phyloP scores from a whole-genome alignment of 2,888 invertebrate genomes.

The Plemyria rubiginata region DNA sequence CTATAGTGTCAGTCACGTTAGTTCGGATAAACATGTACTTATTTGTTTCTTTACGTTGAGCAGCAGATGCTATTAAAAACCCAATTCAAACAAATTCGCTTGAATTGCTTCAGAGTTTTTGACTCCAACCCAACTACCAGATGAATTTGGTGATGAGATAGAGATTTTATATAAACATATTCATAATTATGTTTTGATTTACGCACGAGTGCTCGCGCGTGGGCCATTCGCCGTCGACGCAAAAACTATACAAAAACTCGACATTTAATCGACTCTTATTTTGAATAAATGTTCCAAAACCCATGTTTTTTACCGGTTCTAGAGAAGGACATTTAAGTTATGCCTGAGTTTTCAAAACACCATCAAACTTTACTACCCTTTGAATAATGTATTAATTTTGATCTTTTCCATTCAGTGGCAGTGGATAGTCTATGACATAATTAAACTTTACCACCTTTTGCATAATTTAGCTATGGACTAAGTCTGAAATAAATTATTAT shows the following conservation, averaged over 20 bases:
- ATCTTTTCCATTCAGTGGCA: no score
- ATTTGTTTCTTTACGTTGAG: no score
- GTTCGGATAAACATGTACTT: no score
- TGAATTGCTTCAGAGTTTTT: background rate
- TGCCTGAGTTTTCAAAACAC: conserved; percentile 1
- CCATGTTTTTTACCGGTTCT: conserved; percentile 13
- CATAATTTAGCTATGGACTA: no score
- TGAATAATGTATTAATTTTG: conserved; percentile 7
- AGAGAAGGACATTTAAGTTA: conserved; percentile 8
- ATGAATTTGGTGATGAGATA: conserved; percentile 5
- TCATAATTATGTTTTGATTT: conserved; percentile 55
- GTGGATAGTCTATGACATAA: background rate
- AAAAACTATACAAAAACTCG: conserved; percentile 48
- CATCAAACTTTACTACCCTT: conserved; percentile 3
- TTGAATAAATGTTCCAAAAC: conserved; percentile 29
- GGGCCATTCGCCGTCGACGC: conserved; percentile 39
- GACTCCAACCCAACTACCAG: background rate
- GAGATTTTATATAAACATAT: conserved; percentile 45
- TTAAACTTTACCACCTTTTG: conserved; percentile 14
- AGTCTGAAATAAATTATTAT: no score
- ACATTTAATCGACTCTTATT: conserved; percentile 48
- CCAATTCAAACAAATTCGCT: no score
- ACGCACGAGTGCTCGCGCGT: conserved; percentile 59
- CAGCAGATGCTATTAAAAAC: no score
- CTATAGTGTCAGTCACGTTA: no score